Percentiles rank a stretch among this genome's conserved stretches.
These are phyloP conservation scores for Eupithecia dodoneata DNA, from an alignment of 2,888 invertebrate species.

Conservation along the genomic window DNA sequence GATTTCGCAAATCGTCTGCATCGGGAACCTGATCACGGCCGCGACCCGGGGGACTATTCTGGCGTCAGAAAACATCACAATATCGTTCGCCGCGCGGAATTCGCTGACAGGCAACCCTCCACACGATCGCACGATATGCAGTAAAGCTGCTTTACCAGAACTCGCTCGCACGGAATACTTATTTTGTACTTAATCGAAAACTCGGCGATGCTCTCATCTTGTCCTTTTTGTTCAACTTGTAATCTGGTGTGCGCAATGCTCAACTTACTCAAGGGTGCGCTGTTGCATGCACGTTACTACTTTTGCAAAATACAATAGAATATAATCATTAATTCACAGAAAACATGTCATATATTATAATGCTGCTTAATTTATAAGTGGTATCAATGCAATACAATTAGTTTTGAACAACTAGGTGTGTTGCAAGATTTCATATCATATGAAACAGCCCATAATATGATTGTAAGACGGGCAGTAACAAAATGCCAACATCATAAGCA, in stretches of 20 bases:
- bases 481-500: neutral
- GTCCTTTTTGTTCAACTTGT: neutral
- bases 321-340: too few relatives aligned
- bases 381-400: too few relatives aligned
- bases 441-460: neutral
- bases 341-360: too few relatives aligned
- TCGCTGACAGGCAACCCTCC: constrained; percentile 49
- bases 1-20: constrained; percentile 44
- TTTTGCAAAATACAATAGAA: neutral
- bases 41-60: constrained; percentile 42
- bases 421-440: neutral
- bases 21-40: constrained; percentile 41
- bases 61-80: constrained; percentile 46
- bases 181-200: constrained; percentile 5
- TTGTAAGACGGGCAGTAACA: neutral
- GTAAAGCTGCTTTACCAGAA: constrained; percentile 53
- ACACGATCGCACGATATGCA: constrained; percentile 56
- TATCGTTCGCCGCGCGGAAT: constrained; percentile 44
- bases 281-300: neutral
- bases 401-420: too few relatives aligned
- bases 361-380: too few relatives aligned
- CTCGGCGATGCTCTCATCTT: neutral
- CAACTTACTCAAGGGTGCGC: neutral
- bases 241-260: neutral
- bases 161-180: constrained; percentile 30